Conservation (phyloP, 2,888 invertebrate species). For the Eupithecia centaureata region DNA sequence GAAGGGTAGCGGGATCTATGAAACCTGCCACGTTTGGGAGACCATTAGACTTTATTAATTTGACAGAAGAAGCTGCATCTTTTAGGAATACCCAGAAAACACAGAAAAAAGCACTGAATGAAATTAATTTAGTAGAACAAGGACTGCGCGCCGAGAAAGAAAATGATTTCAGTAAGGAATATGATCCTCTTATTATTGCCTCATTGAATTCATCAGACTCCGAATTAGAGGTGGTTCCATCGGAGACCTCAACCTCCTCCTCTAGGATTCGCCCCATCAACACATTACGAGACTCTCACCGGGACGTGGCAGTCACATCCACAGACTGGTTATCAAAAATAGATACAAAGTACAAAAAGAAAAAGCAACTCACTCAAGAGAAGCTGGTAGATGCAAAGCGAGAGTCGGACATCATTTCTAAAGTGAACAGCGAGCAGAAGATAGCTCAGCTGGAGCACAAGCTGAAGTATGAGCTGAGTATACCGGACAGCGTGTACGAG, state of each 20-base stretch:
- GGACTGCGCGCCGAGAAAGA: slow-evolving; percentile 60
- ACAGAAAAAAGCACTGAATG: slow-evolving; percentile 68
- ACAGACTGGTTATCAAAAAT: slow-evolving; percentile 82
- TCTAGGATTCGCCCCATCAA: slow-evolving; percentile 77
- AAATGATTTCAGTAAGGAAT: slow-evolving; percentile 61
- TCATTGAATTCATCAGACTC: slow-evolving; percentile 79
- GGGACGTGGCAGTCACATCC: slow-evolving; percentile 76
- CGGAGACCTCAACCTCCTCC: slow-evolving; percentile 73
- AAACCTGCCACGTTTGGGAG: slow-evolving; percentile 56
- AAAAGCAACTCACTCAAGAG: slow-evolving; percentile 68
- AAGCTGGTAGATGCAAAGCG: slow-evolving; percentile 75
- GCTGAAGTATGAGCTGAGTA: slow-evolving; percentile 75
- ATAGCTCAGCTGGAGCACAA: slow-evolving; percentile 72
- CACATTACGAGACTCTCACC: slow-evolving; percentile 83
- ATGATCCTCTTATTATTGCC: slow-evolving; percentile 74
- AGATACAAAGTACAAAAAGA: slow-evolving; percentile 75
- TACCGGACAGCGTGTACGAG: slow-evolving; percentile 78
- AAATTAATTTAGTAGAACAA: slow-evolving; percentile 66
- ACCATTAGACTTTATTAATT: slow-evolving; percentile 61
- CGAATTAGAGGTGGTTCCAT: slow-evolving; percentile 72
- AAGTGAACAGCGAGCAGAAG: slow-evolving; percentile 76
- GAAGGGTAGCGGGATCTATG: slow-evolving; percentile 62
- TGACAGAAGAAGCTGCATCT: slow-evolving; percentile 68
- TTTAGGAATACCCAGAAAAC: slow-evolving; percentile 65
- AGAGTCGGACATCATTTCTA: slow-evolving; percentile 77